Evolutionary conservation across 92 coral and sea anemone species (phyloP).

Genomic region (Zoanthus solanderi): DNA sequence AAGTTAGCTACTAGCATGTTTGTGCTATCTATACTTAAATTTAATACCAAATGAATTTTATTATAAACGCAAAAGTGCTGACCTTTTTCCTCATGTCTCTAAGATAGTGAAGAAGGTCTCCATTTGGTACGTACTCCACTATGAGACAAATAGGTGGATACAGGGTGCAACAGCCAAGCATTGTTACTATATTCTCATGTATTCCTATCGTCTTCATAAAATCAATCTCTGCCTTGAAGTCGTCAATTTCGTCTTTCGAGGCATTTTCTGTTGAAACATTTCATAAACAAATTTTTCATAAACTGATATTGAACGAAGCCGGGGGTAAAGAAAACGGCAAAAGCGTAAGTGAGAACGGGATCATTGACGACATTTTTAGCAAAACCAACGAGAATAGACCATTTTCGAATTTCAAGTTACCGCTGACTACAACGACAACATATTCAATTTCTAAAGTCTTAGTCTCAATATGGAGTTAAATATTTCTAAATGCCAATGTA

Average conservation of each 20-base stretch:
- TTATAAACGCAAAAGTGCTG: background rate
- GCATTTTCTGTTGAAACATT: slow-evolving; percentile 69
- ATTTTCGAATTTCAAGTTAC: too few relatives aligned
- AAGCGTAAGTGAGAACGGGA: background rate
- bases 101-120: slow-evolving; percentile 84
- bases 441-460: too few relatives aligned
- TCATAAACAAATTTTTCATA: background rate
- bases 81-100: slow-evolving; percentile 87
- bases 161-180: slow-evolving; percentile 94
- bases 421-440: too few relatives aligned
- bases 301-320: background rate
- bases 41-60: too few relatives aligned
- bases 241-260: slow-evolving; percentile 83
- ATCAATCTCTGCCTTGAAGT: slow-evolving; percentile 89
- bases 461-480: too few relatives aligned
- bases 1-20: too few relatives aligned
- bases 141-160: slow-evolving; percentile 87
- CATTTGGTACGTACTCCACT: slow-evolving; percentile 91
- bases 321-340: background rate
- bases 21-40: too few relatives aligned
- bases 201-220: slow-evolving; percentile 93
- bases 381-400: too few relatives aligned
- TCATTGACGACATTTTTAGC: too few relatives aligned
- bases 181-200: slow-evolving; percentile 89
- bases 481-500: too few relatives aligned